Evolutionary conservation across 2,113 vertebrate genomes (phyloP).

Genomic region (Oryzias javanicus): DNA sequence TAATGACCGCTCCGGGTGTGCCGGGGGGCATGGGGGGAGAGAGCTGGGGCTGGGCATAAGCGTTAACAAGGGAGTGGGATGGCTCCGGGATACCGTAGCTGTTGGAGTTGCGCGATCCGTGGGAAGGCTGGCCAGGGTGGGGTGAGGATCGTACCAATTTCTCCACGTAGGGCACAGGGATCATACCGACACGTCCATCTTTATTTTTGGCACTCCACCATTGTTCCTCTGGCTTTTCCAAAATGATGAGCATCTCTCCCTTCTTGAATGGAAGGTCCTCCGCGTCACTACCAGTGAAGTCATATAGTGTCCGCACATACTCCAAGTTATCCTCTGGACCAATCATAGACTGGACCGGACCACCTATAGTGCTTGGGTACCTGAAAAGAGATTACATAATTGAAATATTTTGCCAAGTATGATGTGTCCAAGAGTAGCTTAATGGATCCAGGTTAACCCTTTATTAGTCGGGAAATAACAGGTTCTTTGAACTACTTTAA

Average conservation of each 20-base stretch:
- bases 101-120: conserved; percentile 91
- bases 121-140: conserved; percentile 75
- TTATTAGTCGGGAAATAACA: no score
- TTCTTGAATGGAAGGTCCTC: conserved; percentile 98
- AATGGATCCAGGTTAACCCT: no score
- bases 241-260: conserved; percentile 90
- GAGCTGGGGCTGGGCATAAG: conserved; percentile 92
- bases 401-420: not conserved
- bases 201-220: conserved; percentile 99
- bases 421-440: no score
- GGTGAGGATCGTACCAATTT: conserved; percentile 85
- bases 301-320: conserved; percentile 97
- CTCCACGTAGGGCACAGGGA: conserved; percentile 97
- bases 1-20: conserved; percentile 85
- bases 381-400: conserved; percentile 59
- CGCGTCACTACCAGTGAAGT: conserved; percentile 93
- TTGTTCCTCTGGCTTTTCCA: conserved; percentile 98
- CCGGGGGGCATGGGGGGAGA: conserved; percentile 84
- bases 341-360: conserved; percentile 76
- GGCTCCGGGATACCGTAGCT: conserved; percentile 97
- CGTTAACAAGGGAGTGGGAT: conserved; percentile 87
- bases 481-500: no score
- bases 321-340: conserved; percentile 87
- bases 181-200: conserved; percentile 94
- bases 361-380: conserved; percentile 82